These are phyloP conservation scores for Hyposoter dolosus DNA, from an alignment of 2,888 invertebrate genomes.

Conservation along the genomic window DNA sequence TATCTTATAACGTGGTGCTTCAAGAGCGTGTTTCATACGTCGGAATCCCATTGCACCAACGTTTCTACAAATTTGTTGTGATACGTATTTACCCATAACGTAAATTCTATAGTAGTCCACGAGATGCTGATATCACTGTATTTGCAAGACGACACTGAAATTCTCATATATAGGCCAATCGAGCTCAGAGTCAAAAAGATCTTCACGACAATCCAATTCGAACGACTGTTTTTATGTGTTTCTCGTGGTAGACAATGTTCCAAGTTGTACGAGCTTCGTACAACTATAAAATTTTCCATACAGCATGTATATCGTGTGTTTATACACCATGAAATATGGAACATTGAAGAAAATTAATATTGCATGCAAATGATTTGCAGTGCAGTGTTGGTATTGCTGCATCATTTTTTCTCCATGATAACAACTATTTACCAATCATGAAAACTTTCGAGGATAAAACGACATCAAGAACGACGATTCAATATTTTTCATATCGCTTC, in stretches of 20 bases:
- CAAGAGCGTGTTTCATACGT: constrained; percentile 4
- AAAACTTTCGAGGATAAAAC: not conserved
- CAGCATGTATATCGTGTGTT: not conserved
- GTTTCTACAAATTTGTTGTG: constrained; percentile 14
- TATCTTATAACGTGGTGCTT: constrained; percentile 7
- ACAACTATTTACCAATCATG: not conserved
- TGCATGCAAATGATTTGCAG: not conserved
- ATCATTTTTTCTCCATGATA: not conserved
- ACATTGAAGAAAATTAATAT: not conserved
- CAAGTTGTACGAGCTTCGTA: not conserved
- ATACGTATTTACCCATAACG: constrained; percentile 33
- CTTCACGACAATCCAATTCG: constrained; percentile 11
- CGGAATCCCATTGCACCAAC: constrained; percentile 25
- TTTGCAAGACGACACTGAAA: constrained; percentile 12
- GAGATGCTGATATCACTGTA: not conserved
- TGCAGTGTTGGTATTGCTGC: not conserved
- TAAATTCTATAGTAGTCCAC: constrained; percentile 2
- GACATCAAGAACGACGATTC: not conserved
- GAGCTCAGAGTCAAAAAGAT: not conserved
- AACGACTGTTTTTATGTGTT: constrained; percentile 16
- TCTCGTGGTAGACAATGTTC: not conserved
- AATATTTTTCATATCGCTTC: not conserved
- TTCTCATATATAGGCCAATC: constrained; percentile 6
- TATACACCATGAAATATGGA: not conserved
- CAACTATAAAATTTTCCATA: not conserved